Conservation (phyloP, 2,113 vertebrate genomes). For the Dipodomys spectabilis region DNA sequence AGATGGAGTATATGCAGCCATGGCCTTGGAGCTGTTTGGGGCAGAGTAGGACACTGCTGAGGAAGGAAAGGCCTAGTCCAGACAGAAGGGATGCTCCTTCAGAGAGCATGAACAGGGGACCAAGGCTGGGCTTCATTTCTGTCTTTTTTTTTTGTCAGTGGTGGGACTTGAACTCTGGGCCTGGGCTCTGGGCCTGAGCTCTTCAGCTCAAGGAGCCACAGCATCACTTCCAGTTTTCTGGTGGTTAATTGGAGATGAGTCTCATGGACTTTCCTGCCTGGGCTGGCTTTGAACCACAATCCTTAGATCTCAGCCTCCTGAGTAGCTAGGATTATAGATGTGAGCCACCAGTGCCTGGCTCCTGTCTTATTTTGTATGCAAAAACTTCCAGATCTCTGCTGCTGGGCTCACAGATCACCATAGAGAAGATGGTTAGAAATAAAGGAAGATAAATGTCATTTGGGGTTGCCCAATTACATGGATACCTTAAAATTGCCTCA, state of each 20-base stretch:
- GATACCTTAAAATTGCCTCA: constrained; percentile 1
- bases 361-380: background rate
- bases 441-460: background rate
- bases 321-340: too few species aligned
- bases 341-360: too few species aligned
- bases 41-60: too few species aligned
- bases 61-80: background rate
- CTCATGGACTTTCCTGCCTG: too few species aligned
- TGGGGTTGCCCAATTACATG: background rate
- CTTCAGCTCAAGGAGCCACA: too few species aligned
- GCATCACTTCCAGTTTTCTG: too few species aligned
- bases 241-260: too few species aligned
- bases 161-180: too few species aligned
- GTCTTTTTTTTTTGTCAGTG: too few species aligned
- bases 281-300: too few species aligned
- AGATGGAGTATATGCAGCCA: background rate
- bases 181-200: too few species aligned
- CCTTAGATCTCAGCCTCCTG: too few species aligned
- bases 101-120: background rate
- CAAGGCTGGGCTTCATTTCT: background rate
- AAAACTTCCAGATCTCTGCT: background rate
- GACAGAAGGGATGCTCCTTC: background rate
- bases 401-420: background rate
- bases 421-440: background rate
- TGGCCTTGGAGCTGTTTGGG: background rate